phyloP scores from a whole-genome alignment of 2,113 vertebrate species.

The Athene noctua region DNA sequence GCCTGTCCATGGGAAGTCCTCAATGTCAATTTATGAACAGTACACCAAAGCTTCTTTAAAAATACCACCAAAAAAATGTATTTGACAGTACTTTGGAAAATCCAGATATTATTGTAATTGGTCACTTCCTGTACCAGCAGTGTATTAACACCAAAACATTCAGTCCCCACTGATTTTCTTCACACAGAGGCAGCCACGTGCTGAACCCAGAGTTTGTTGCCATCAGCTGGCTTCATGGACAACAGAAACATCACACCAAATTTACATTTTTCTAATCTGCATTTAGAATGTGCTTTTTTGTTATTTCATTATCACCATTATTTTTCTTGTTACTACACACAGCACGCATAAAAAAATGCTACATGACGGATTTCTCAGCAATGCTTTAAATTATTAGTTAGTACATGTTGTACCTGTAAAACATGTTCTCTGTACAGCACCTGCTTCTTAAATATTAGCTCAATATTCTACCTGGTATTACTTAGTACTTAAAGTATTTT shows the following conservation, averaged over 20 bases:
- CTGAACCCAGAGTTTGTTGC: not conserved
- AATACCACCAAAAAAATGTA: accelerated
- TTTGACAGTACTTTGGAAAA: not conserved
- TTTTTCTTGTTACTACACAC: not conserved
- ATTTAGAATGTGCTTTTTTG: not conserved
- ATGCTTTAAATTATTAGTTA: not conserved
- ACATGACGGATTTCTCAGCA: not conserved
- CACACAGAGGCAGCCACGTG: not conserved
- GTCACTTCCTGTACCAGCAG: not conserved
- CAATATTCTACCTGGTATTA: not conserved
- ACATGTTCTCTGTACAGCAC: too few relatives aligned
- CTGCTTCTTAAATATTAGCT: not conserved
- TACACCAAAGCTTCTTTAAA: not conserved
- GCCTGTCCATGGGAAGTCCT: not conserved
- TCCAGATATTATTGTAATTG: not conserved
- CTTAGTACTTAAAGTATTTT: not conserved
- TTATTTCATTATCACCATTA: not conserved
- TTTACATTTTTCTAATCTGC: not conserved
- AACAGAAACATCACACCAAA: not conserved
- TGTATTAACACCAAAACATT: not conserved
- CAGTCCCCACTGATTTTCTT: not conserved
- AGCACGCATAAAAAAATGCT: not conserved
- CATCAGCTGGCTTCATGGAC: not conserved
- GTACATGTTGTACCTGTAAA: not conserved
- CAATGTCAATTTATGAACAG: not conserved